These are phyloP conservation scores for Uropsilus gracilis DNA, from an alignment of 2,113 vertebrate genomes.

Conservation along the genomic window DNA sequence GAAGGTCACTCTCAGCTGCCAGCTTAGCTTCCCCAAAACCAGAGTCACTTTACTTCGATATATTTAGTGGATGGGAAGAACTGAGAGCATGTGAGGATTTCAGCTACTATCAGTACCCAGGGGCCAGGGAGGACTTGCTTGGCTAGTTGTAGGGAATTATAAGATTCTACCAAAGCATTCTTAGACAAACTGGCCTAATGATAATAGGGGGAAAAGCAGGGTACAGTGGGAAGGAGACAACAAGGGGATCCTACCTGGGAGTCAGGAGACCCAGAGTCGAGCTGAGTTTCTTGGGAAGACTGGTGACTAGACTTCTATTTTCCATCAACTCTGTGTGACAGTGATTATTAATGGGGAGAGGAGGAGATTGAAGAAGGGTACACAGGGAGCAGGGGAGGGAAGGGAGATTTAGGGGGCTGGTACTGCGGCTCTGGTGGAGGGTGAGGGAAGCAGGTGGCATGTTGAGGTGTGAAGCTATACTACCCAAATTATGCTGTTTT, in stretches of 20 bases:
- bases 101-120: accelerated
- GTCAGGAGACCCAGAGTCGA: neutral
- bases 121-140: neutral
- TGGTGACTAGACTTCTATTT: neutral
- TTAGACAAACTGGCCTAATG: neutral
- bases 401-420: too few species aligned
- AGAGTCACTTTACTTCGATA: neutral
- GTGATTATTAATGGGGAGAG: too few species aligned
- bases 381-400: too few species aligned
- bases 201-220: accelerated
- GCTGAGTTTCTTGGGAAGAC: neutral
- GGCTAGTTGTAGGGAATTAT: too few species aligned
- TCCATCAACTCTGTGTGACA: neutral
- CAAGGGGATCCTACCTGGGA: neutral
- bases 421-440: too few species aligned
- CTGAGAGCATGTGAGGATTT: neutral
- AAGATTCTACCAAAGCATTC: neutral
- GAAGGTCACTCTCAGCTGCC: neutral
- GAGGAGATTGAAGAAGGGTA: too few species aligned
- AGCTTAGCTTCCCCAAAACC: neutral
- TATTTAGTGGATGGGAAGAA: neutral
- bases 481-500: too few species aligned
- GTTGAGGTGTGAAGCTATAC: too few species aligned
- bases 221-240: neutral
- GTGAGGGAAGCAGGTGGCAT: too few species aligned